These are phyloP conservation scores for Macrophya alboannulata DNA, from an alignment of 2,888 invertebrate species.

Conservation along the genomic window DNA sequence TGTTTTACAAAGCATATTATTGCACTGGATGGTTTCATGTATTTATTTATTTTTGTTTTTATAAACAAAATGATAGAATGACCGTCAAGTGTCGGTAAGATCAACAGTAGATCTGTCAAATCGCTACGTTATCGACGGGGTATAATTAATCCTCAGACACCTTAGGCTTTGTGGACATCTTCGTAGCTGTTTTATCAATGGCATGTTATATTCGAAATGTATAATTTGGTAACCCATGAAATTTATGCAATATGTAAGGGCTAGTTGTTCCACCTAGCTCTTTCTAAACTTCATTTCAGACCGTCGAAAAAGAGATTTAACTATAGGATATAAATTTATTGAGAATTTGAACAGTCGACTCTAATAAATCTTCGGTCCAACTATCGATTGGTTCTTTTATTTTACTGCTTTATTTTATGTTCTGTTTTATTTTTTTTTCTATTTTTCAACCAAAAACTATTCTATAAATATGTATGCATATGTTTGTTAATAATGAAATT, in stretches of 20 bases:
- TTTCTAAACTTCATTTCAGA: neutral
- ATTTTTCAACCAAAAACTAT: neutral
- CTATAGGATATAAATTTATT: neutral
- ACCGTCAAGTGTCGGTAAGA: neutral
- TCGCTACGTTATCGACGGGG: conserved; percentile 9
- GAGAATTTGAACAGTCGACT: neutral
- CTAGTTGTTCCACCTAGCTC: no score
- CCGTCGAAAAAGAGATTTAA: neutral
- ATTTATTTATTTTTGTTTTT: neutral
- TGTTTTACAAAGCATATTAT: neutral
- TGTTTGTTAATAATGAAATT: no score
- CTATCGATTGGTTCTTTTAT: neutral
- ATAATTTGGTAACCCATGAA: neutral
- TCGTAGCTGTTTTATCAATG: conserved; percentile 7
- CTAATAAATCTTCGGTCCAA: no score
- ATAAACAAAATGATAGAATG: neutral
- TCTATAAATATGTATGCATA: neutral
- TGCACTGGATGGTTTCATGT: neutral
- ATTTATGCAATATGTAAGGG: neutral
- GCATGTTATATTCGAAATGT: neutral
- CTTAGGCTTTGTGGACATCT: neutral
- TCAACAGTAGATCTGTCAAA: neutral
- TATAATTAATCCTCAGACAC: neutral
- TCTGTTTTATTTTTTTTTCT: no score
- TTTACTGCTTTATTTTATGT: neutral